Conservation (phyloP, 2,113 vertebrate species). For the Gavia stellata region DNA sequence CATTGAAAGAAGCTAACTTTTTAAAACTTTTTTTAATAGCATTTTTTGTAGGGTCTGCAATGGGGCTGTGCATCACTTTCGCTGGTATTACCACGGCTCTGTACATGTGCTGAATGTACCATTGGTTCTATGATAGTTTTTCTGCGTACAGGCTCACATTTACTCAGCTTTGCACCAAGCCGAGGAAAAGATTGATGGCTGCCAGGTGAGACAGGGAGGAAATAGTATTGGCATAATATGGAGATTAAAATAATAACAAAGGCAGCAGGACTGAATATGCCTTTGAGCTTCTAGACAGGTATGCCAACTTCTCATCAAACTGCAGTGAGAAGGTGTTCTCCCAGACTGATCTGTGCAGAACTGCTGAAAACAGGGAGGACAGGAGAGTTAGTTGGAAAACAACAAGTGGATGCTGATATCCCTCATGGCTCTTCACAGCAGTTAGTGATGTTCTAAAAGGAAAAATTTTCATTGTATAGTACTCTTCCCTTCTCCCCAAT, state of each 20-base stretch:
- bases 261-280: not conserved
- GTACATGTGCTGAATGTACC: accelerated
- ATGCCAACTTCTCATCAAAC: not conserved
- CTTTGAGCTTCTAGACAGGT: not conserved
- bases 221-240: not conserved
- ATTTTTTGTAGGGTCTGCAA: not conserved
- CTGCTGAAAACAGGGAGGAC: not conserved
- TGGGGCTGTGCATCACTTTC: not conserved
- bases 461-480: not conserved
- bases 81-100: not conserved
- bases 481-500: not conserved
- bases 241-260: not conserved
- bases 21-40: not conserved
- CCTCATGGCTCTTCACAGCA: not conserved
- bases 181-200: not conserved
- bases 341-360: not conserved
- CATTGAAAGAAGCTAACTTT: not conserved
- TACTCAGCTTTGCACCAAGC: not conserved
- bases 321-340: not conserved
- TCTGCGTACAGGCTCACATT: not conserved
- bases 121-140: not conserved
- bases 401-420: not conserved
- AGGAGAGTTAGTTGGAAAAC: not conserved
- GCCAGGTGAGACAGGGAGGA: not conserved
- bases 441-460: not conserved